Base-by-base conservation (phyloP, 1,140 invertebrate genomes). In the Drosophila rufa region DNA sequence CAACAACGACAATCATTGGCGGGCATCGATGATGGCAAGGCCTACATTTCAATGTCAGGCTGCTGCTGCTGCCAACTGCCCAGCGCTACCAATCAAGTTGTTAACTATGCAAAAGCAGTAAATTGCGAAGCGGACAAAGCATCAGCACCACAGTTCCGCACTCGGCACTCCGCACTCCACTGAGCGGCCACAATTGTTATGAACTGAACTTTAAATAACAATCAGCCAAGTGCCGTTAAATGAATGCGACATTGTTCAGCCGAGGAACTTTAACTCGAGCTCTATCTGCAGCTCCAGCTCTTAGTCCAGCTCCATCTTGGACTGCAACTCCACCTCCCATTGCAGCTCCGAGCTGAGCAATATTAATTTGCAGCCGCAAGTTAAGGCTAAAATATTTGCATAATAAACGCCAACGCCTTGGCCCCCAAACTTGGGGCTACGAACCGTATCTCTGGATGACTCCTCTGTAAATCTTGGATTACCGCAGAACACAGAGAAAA, bases 151-250 rank as follows among this genome's bases (percentile, higher is more conserved):
- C 69, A 43, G 17, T 50, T 30, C 51, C 4, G 11, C 33, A 40
- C 15, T 36, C 50, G n/a, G 0, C 43, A 46, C 15, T 36, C 50
- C 27, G 0, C 43, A 46, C 22, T 17, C 47, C 51, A 25, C 57
- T 40, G 25, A 19, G 9, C 7, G 40, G 19, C 56, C 47, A 79
- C 84, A 87, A 87, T 87, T 87, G 84, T 87, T 87, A 87, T 87
- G 84, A 87, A 87, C 84, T 90, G 68, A 84, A 87, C 84, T 87
- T 89, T 87, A 87, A 90, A 90, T 84, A 89, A 87, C 84, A 87
- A 87, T 87, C 84, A 87, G 80, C 80, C 85, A 89, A 87, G 84
- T 87, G 85, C 84, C 84, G 84, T 87, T 87, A 87, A 87, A 87
- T 87, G 84, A 89, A 89, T 87, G 84, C 84, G 83, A 87, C 83